A percentile compares a stretch with the other conserved stretches of the same genome.
phyloP scores from a whole-genome alignment of 2,888 invertebrate species.

The Tetropium fuscum region DNA sequence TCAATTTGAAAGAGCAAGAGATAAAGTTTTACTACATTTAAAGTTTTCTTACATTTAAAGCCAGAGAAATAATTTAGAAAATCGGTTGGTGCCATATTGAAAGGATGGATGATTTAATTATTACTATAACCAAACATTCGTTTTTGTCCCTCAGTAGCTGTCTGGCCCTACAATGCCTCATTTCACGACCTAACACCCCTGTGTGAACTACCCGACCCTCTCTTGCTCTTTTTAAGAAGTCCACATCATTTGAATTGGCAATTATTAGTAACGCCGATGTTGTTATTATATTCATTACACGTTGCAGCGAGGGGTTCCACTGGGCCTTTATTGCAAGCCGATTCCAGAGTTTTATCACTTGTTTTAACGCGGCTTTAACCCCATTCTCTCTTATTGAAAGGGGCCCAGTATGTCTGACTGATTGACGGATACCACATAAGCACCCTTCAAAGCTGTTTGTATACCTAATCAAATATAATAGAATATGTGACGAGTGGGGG shows the following conservation, averaged over 20 bases:
- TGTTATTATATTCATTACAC: conserved; percentile 60
- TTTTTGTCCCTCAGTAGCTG: conserved; percentile 34
- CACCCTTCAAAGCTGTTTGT: conserved; percentile 37
- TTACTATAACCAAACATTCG: conserved; percentile 19
- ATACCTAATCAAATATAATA: conserved; percentile 39
- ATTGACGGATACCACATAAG: conserved; percentile 45
- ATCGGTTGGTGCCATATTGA: too few species aligned
- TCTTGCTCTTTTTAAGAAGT: conserved; percentile 54
- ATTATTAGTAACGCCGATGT: conserved; percentile 56
- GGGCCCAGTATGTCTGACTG: conserved; percentile 41
- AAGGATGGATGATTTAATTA: too few species aligned
- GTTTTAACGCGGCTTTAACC: conserved; percentile 53
- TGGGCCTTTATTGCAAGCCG: conserved; percentile 36
- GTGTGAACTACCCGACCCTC: conserved; percentile 49
- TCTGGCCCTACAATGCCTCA: conserved; percentile 46
- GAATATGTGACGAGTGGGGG: conserved; percentile 24
- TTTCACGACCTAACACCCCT: conserved; percentile 51
- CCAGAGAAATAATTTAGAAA: too few species aligned
- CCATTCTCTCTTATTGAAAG: conserved; percentile 47
- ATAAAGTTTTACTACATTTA: too few species aligned
- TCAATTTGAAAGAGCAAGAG: too few species aligned
- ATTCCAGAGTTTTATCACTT: conserved; percentile 50
- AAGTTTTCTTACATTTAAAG: too few species aligned
- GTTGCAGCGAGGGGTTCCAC: conserved; percentile 44
- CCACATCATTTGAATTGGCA: conserved; percentile 55